Evolutionary conservation across 1,140 invertebrate species (phyloP), one percentile per base, ranked within the genome.

Genomic region (Brevipalpus yothersi): DNA sequence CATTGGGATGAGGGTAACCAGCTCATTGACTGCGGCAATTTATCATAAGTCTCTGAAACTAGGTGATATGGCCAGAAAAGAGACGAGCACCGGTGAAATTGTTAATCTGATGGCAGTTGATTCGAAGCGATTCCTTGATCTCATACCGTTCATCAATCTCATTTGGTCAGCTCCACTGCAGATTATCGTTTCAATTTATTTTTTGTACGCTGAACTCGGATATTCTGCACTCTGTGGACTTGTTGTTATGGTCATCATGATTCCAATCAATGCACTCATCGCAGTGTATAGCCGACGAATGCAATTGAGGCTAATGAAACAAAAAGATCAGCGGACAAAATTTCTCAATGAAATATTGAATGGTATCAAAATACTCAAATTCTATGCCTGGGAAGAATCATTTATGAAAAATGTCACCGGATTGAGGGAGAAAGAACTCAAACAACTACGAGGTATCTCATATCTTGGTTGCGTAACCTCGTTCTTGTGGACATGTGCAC

Each of bases 201-300:
- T 76, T 59, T 67, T 78, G 8, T 77, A 69, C 62, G 61, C 67
- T 21, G 66, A 69, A 23, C 60, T 78, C 8, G 80, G 91, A 1
- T 79, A 82, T 0, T 84, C 89, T 1, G 87, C 92, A 9, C 71
- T 96, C 4, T 83, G 90, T 43, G 90, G 89, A 45, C 72, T 96
- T 31, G 82, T 82, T 54, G 83, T 96, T 5, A 91, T 96, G 87
- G 80, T 92, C 47, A n/a, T 74, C 3, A 53, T 75, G 19, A 66
- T 76, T 21, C 74, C 74, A 11, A 31, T 76, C 41, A 77, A 77
- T 67, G 68, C 63, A 17, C 39, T 69, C 13, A 67, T 76, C 23
- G 71, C 71, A 9, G 67, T 67, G 60, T 69, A 68, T 53, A 62
- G 65, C 0, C 71, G 73, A 65, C 66, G 67, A 60, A 67, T 71